Base-by-base conservation (phyloP, 2,113 vertebrate species). In the Cyprinodon tularosa region DNA sequence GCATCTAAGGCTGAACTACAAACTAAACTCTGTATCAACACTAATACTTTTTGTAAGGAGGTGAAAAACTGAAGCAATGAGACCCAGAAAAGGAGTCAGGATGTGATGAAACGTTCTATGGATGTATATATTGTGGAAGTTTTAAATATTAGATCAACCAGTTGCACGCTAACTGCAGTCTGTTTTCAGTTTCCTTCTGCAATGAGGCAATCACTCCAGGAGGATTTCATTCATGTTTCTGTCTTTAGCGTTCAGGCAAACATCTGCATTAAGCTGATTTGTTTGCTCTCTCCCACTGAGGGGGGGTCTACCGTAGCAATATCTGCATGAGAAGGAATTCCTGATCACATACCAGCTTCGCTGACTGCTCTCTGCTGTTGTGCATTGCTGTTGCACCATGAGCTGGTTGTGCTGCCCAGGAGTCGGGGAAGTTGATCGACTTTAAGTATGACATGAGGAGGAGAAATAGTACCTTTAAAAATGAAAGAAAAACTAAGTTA, bases 251-350 rank as follows among this genome's bases (percentile, higher is more conserved):
- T 77, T 61, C 1, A n/a, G 38, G 38, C 70, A 48, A 66, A 6
- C 68, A 63, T 2, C 9, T 9, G n/a, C 79, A 74, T 84, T 78
- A 84, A 83, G 77, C 81, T 83, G 76, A 68, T 50, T n/a, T 84
- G 77, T 86, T 79, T 84, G 71, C n/a, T 45, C 61, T 78, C 74
- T 64, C 72, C 79, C 12, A 12, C 62, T n/a, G 62, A 57, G 59
- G 72, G 67, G 9, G 39, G 57, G 61, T 29, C 29, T 29, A 29
- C 29, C 29, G 36, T 50, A 47, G 39, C 74, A 88, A 72, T 73
- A 62, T 77, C 72, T 0, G 42, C 79, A 76, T 83, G 77, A 83
- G 69, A 82, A 45, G 14, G 80, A 81, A 86, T 84, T 76, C 84
- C 86, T 86, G 63, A 88, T 88, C 84, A 71, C 70, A 79, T 61